phyloP scores from a whole-genome alignment of 2,797 vertebrate genomes.

The Taenioides sp. region DNA sequence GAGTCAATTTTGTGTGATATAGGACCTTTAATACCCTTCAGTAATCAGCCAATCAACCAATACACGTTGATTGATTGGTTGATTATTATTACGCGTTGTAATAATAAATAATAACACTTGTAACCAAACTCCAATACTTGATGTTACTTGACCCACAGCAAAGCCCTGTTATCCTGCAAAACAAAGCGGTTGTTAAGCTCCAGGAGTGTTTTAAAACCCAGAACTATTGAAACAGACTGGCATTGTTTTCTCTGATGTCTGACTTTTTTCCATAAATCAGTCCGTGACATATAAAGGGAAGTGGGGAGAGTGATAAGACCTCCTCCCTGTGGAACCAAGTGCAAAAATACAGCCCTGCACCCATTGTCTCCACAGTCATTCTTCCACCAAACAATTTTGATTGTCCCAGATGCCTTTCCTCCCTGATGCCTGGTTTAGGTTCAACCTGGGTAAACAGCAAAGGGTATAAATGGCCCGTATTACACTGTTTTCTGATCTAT shows the following conservation, averaged over 20 bases:
- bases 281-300: conserved; percentile 58
- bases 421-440: conserved; percentile 30
- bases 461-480: neutral
- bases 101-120: no score
- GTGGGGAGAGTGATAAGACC: conserved; percentile 41
- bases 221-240: neutral
- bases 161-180: conserved; percentile 29
- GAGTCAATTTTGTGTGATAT: no score
- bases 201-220: conserved; percentile 16
- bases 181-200: conserved; percentile 41
- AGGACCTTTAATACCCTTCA: no score
- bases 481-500: no score
- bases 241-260: conserved; percentile 8
- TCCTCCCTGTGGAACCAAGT: conserved; percentile 53
- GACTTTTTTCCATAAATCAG: conserved; percentile 46
- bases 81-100: no score
- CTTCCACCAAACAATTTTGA: conserved; percentile 71
- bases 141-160: neutral
- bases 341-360: conserved; percentile 60
- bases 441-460: conserved; percentile 21
- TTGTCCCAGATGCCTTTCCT: conserved; percentile 50
- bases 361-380: conserved; percentile 68
- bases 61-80: no score
- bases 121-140: no score
- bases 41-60: no score